Base-by-base conservation (phyloP, 1,140 invertebrate species). In the Dendroctonus ponderosae region DNA sequence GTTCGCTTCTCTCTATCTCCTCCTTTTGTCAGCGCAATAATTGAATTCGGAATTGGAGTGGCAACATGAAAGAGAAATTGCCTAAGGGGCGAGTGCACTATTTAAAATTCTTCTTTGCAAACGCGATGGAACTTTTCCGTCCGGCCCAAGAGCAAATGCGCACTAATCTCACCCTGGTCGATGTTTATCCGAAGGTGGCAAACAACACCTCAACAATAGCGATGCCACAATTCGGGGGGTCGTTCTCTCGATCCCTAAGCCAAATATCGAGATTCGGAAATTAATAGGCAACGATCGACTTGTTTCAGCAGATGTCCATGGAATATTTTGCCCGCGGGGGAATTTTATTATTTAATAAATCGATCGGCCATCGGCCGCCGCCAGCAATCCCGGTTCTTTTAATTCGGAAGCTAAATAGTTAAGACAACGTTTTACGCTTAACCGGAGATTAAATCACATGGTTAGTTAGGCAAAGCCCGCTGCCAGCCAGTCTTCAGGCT, bases 401-500 rank as follows among this genome's bases (percentile, higher is more conserved):
- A 64, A 64, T 64, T 64, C 62, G 62, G 62, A 64, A 64, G 62
- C 52, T 56, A 56, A 64, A 64, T 57, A 57, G 53, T 56, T 64
- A 64, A 64, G 62, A 64, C 62, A 64, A 56, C 14, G 46, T 57
- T 62, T 64, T 64, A 64, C 62, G 62, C 62, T 64, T 64, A 64
- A 64, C 42, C 44, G 44, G 43, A 56, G 53, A 64, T 64, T 57
- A 64, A 64, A 64, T 64, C 62, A 64, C 37, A 54, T 56, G 62
- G 62, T 64, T 64, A 64, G 62, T 64, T 64, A 64, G 48, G 62
- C 53, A 57, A 64, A 56, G 62, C 52, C 49, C 52, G 62, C 62
- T 64, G 26, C 26, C 62, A 49, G 53, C 39, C n/a, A 57, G 39
- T 54, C 61, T 42, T 54, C 52, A 11, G 62, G 62, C 52, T 42